Evolutionary conservation across 2,888 invertebrate genomes (phyloP), one percentile per base, ranked within the genome.

Genomic region (Yponomeuta evonymella): DNA sequence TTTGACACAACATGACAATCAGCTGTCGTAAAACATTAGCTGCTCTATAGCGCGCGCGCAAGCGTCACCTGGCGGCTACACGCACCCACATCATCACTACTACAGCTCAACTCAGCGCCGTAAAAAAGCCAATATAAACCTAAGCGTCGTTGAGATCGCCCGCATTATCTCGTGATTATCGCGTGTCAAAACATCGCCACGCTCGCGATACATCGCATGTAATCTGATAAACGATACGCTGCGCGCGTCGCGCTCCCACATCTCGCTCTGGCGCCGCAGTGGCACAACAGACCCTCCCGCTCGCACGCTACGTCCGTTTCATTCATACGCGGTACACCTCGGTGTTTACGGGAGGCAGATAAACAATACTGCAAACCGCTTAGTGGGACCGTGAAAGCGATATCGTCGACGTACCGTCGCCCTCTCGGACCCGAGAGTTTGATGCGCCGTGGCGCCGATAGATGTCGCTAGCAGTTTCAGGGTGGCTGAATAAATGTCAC

Each of bases 131-230:
- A 91, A 90, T 90, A 89, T 91, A 88, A 91, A 89, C 90, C 90
- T 90, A 91, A 92, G 88, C 85, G 90, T 85, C 85, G 82, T 79
- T 79, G 88, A 90, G 91, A 92, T 91, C 90, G 90, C 83, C 83
- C 88, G 91, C 87, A 92, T 93, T 93, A 93, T 91, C 92, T 91
- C 86, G 88, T 90, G 91, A 92, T 92, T 92, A 92, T 93, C 93
- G 91, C 91, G 92, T 92, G 93, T 93, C 92, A 93, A 92, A 93
- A 93, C 92, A 93, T 92, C 90, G 89, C 90, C 92, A 91, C 90
- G 89, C 91, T 90, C 89, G 90, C 92, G 90, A 91, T 93, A 92
- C 92, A 91, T 91, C 91, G 91, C 91, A 89, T 92, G 90, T 91
- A 92, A 93, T 93, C 92, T 90, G 92, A 92, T 93, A 92, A 93